Base-by-base conservation (phyloP, 1,140 invertebrate species). In the Pinna nobilis region DNA sequence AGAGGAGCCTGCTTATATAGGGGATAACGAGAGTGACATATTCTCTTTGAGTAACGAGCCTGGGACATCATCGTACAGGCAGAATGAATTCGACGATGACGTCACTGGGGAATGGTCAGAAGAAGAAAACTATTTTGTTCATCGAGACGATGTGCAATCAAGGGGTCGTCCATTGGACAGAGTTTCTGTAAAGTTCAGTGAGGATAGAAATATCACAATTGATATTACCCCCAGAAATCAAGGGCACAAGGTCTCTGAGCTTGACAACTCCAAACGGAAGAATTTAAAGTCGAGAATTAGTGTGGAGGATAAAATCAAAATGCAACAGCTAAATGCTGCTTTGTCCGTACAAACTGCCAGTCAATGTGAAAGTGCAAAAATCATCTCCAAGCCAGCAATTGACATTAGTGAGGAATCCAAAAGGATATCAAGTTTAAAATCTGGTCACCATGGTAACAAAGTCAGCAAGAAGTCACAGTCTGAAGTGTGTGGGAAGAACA, bases 181-280 rank as follows among this genome's bases (percentile, higher is more conserved):
- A 59, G 30, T 66, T 15, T 70, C 57, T 20, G 81, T 83, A 3
- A 78, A 78, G 50, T 80, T 83, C 25, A 70, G 70, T 51, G 81
- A 83, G 32, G 76, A 79, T 35, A 72, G 70, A 53, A 83, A 79
- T 39, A 57, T 78, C 11, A 83, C 78, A 1, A 76, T 83, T 33
- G 77, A 82, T 50, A 83, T 83, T 13, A 82, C 82, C 0, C 82
- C 82, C 44, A 75, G 82, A 51, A 83, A 83, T 64, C 47, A 72
- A 28, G 79, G 81, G 3, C 74, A 80, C 28, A 83, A 81, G 65
- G 77, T 83, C 20, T 55, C 68, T 23, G 70, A 72, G 7, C 44
- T 77, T n/a, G 65, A 65, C 41, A 63, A 7, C 2, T 33, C 33
- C 37, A 25, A 30, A 11, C 33, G 23, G 55, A 59, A 61, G 28